Evolutionary conservation across 2,113 vertebrate genomes (phyloP).

Genomic region (Nipponia nippon): DNA sequence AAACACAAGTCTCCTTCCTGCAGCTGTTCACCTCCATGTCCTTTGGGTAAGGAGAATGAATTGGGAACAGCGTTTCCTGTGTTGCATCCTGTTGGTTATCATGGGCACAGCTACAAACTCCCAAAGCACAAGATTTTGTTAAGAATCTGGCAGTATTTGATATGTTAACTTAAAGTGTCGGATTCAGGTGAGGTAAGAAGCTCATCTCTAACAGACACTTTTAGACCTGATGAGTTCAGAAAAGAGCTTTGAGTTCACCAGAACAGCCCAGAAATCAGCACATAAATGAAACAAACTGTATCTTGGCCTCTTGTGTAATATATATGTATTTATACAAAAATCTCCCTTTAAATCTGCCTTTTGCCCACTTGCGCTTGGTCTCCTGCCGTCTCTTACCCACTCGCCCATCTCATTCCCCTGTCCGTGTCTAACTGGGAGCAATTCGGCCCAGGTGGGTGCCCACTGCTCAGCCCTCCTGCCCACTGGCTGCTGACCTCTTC

Average conservation of each 20-base stretch:
- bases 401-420: neutral
- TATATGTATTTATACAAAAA: neutral
- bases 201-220: neutral
- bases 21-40: neutral
- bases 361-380: neutral
- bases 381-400: neutral
- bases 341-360: neutral
- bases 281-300: neutral
- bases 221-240: neutral
- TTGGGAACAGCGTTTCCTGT: neutral
- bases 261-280: neutral
- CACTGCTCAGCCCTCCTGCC: neutral
- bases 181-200: neutral
- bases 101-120: neutral
- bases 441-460: neutral
- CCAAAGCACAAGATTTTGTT: neutral
- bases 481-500: neutral
- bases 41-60: neutral
- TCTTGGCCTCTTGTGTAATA: neutral
- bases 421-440: fast-evolving
- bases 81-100: neutral
- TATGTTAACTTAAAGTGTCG: neutral
- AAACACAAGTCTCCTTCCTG: neutral
- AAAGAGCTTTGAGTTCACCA: neutral
- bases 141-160: neutral